Base-by-base conservation (phyloP, 2,888 invertebrate species). In the Biston stratarius region DNA sequence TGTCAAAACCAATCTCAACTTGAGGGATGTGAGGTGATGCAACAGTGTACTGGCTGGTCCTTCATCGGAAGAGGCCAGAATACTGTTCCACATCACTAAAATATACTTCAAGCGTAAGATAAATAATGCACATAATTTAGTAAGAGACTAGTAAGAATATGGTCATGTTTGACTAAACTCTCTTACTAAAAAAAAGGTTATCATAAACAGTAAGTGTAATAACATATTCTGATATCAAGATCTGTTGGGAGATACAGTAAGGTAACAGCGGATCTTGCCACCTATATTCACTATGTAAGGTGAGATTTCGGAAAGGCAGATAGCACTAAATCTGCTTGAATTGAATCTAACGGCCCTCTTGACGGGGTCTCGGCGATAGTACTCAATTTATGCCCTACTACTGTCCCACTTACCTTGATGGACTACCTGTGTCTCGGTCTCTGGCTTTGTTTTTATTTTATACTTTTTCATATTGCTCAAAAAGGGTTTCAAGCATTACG, bases 321-420 rank as follows among this genome's bases (percentile, higher is more conserved):
- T 74, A 67, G 70, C 70, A 71, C 71, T 76, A 77, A 76, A 77
- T 76, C 72, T 70, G 74, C 77, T 81, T 80, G 83, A 91, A 91
- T 91, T 90, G 91, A 91, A 91, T 92, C 83, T 86, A 91, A 91
- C 85, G 84, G 87, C 81, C 77, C 83, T 83, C 85, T 72, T 78
- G 90, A 86, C 88, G 83, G 86, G 76, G 72, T 73, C 66, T 66
- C 80, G 74, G 81, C 78, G 90, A 91, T 92, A 91, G 90, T 88
- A 83, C 78, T 60, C 82, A 84, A 91, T 91, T 90, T 91, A 92
- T 89, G 81, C 77, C 74, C 66, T 79, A 77, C 81, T 24, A 82
- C 83, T 85, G 82, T 83, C 80, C 82, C 79, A 74, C 77, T 77
- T 83, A 81, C 79, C 77, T 58, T 68, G 63, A 64, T 60, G 33